Conservation (phyloP, 2,888 invertebrate species). For the Gasteruption jaculator region DNA sequence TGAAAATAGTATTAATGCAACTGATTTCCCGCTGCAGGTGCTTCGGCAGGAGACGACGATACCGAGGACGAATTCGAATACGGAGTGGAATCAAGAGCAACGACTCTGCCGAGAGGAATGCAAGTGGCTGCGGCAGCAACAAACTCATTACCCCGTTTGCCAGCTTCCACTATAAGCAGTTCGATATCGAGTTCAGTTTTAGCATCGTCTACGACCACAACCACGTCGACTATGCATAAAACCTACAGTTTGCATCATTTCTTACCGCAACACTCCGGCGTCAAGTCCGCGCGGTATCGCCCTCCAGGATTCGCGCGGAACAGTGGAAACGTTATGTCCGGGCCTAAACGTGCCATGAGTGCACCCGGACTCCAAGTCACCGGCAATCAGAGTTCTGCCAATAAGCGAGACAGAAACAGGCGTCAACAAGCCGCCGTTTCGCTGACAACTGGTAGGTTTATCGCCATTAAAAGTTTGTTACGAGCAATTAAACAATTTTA, state of each 20-base stretch:
- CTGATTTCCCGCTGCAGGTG: constrained; percentile 53
- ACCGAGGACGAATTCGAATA: constrained; percentile 47
- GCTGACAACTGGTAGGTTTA: constrained; percentile 49
- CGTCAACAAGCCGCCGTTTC: constrained; percentile 53
- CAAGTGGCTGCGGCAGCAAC: constrained; percentile 60
- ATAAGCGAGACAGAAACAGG: constrained; percentile 54
- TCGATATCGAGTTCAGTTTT: constrained; percentile 23
- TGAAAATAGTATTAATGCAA: constrained; percentile 13
- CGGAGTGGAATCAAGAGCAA: constrained; percentile 52
- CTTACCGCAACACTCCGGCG: constrained; percentile 57
- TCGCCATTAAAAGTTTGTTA: not conserved
- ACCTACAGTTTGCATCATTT: constrained; percentile 63
- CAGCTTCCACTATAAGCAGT: constrained; percentile 52
- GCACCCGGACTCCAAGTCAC: constrained; percentile 70
- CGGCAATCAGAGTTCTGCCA: constrained; percentile 40
- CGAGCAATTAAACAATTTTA: not conserved
- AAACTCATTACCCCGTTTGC: constrained; percentile 74
- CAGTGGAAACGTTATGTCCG: constrained; percentile 38
- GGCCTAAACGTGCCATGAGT: constrained; percentile 70
- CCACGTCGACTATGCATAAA: constrained; percentile 56
- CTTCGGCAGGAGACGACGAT: constrained; percentile 50
- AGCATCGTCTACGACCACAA: constrained; percentile 30
- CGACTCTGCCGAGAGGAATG: constrained; percentile 63
- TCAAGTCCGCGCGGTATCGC: constrained; percentile 82
- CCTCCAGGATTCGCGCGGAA: constrained; percentile 75